phyloP scores from a whole-genome alignment of 1,140 invertebrate genomes.

The Oncopeltus fasciatus region DNA sequence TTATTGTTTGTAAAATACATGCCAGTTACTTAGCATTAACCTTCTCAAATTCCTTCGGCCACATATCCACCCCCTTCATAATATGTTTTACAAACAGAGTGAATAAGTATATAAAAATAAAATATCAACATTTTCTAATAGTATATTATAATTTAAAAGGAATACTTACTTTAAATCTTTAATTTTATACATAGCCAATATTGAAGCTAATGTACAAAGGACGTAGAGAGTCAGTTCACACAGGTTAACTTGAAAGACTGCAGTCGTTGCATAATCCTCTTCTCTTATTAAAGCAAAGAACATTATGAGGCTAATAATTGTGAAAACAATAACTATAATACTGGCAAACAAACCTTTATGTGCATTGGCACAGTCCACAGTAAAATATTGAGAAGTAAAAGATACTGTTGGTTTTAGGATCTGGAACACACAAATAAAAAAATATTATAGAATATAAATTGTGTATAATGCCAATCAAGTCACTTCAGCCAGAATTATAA shows the following conservation, averaged over 20 bases:
- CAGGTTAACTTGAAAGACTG: constrained; percentile 80
- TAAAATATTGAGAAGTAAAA: constrained; percentile 67
- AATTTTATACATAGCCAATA: constrained; percentile 70
- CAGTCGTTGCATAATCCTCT: constrained; percentile 63
- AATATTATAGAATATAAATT: background rate
- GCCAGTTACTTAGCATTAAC: no score
- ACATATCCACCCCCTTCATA: no score
- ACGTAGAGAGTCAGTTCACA: constrained; percentile 80
- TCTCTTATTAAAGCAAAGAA: constrained; percentile 87
- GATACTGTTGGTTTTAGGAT: background rate
- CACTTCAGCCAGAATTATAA: no score
- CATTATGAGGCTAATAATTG: constrained; percentile 84
- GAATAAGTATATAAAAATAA: no score
- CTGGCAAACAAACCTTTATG: constrained; percentile 89
- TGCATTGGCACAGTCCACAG: constrained; percentile 83
- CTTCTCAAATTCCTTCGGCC: no score
- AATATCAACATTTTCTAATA: no score
- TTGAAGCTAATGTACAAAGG: constrained; percentile 65
- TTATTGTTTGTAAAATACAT: no score
- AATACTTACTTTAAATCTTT: background rate
- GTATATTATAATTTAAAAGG: no score
- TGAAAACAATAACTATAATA: constrained; percentile 78
- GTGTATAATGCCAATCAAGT: no score
- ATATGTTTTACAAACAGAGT: background rate
- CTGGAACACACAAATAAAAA: background rate